Evolutionary conservation across 2,888 invertebrate species (phyloP), one percentile per base, ranked within the genome.

Genomic region (Drosophila cracens): DNA sequence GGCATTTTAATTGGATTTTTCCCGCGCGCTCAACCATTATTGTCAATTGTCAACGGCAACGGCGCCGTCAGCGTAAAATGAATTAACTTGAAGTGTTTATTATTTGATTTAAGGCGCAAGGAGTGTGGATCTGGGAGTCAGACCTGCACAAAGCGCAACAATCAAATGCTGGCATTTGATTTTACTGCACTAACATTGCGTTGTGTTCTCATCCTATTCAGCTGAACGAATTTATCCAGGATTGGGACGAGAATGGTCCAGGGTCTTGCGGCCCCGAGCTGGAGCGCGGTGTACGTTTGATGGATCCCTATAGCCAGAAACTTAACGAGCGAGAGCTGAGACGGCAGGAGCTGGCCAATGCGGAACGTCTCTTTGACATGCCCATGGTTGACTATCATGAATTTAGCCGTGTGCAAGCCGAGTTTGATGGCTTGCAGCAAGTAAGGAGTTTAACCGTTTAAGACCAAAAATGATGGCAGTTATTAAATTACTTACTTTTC

Each of bases 311-410:
- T 68, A 85, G 90, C 7, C 75, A 77, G n/a, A 94, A 95, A 81
- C 96, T 98, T 76, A 94, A 94, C 4, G 94, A 95, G 48, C 89
- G 97, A 13, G 97, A 97, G 89, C 92, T 92, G 0, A 95, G 95
- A 18, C 95, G 97, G 78, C 93, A 94, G 61, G 90, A 93, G 63
- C 78, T 93, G 67, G 94, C 95, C 6, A 95, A 95, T 66, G 97
- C 97, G 0, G 98, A 98, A 93, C 95, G 96, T 88, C 94, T 98
- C 4, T 98, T 98, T 92, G 97, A 98, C 86, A 96, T 98, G 84
- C 96, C 97, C 0, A 94, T 97, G 57, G 96, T 97, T 0, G 97
- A 97, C 92, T 98, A 98, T 89, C 95, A 96, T 0, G 95, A 95
- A 70, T 96, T 97, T 93, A 90, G 95, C 33, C 94, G 95, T 34